These are phyloP conservation scores for Eustalomyia histrio DNA, from an alignment of 2,888 invertebrate species.

Conservation along the genomic window DNA sequence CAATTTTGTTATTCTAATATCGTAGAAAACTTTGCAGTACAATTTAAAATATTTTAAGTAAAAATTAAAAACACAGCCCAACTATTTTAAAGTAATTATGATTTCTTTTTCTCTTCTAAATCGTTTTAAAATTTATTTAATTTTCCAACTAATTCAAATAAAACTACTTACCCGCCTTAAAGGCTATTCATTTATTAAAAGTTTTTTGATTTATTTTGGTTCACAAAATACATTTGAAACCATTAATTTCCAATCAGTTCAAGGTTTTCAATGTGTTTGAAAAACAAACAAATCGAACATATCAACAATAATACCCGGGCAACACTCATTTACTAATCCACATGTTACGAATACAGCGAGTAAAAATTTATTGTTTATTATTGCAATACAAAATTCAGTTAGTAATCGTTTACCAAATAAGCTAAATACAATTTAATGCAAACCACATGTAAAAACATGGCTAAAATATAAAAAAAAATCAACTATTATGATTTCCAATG, in stretches of 20 bases:
- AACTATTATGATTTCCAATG: neutral
- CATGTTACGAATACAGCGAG: neutral
- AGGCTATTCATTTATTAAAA: too few species aligned
- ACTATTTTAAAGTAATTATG: too few species aligned
- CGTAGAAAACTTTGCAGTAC: too few species aligned
- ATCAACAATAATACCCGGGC: neutral
- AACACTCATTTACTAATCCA: constrained; percentile 2
- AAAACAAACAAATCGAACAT: constrained; percentile 27
- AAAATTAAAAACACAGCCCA: too few species aligned
- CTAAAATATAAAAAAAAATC: neutral
- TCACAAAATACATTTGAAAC: neutral
- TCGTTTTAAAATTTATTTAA: too few species aligned
- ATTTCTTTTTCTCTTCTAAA: too few species aligned
- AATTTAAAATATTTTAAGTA: too few species aligned
- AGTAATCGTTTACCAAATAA: neutral
- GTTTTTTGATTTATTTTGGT: too few species aligned
- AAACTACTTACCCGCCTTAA: too few species aligned
- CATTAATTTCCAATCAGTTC: constrained; percentile 59
- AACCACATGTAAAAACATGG: constrained; percentile 4
- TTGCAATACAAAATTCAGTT: neutral
- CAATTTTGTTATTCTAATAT: too few species aligned
- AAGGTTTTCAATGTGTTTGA: constrained; percentile 46
- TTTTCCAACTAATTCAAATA: too few species aligned
- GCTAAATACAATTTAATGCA: constrained; percentile 2
- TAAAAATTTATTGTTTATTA: neutral